phyloP scores from a whole-genome alignment of 2,113 vertebrate genomes.

The Ailurus styani region DNA sequence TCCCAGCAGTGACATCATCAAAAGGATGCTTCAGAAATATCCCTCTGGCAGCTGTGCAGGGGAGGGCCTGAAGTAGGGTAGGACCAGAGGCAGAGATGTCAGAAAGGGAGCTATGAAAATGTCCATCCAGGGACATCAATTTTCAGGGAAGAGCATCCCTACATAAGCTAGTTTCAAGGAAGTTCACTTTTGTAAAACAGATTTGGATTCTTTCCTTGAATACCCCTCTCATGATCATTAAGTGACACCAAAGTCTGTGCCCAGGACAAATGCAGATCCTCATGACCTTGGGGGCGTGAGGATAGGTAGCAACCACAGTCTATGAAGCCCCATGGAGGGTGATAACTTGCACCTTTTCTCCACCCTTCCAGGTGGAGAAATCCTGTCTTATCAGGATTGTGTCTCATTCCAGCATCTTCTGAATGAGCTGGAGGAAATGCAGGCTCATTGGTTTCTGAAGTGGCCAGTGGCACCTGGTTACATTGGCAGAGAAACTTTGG shows the following conservation, averaged over 20 bases:
- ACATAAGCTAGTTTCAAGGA: not conserved
- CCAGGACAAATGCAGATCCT: not conserved
- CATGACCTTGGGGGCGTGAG: not conserved
- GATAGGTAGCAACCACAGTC: not conserved
- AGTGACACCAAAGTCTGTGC: not conserved
- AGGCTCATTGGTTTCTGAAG: not conserved
- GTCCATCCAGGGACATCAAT: not conserved
- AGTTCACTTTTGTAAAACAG: not conserved
- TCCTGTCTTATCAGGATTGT: not conserved
- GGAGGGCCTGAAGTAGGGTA: not conserved
- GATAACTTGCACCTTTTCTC: not conserved
- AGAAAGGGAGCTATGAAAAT: not conserved
- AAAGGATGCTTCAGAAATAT: not conserved
- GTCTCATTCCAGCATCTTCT: not conserved
- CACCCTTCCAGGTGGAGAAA: not conserved
- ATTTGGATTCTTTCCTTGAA: not conserved
- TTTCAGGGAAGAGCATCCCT: not conserved
- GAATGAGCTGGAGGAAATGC: not conserved
- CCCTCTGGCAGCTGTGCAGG: not conserved
- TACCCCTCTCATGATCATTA: not conserved
- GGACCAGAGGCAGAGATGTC: not conserved
- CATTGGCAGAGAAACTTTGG: not conserved
- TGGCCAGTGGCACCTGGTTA: not conserved
- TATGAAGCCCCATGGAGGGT: not conserved
- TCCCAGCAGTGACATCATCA: not conserved